phyloP scores from a whole-genome alignment of 1,140 invertebrate genomes.

The Pomacea maculata region DNA sequence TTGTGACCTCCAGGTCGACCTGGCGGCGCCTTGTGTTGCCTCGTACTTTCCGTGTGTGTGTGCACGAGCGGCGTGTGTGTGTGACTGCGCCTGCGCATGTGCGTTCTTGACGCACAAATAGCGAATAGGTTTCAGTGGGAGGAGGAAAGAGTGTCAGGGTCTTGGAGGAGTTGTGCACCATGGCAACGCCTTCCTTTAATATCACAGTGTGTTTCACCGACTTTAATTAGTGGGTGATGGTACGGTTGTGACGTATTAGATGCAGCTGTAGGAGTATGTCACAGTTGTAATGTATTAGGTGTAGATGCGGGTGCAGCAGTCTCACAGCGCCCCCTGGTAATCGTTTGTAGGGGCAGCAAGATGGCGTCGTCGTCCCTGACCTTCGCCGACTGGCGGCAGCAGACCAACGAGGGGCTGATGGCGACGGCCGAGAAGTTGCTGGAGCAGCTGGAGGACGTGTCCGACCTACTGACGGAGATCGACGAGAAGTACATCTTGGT shows the following conservation, averaged over 20 bases:
- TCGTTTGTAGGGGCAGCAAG: neutral
- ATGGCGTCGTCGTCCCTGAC: constrained; percentile 7
- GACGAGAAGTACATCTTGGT: constrained; percentile 51
- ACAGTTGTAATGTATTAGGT: neutral
- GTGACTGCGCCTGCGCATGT: too few species aligned
- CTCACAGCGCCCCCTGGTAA: neutral
- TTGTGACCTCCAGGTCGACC: too few species aligned
- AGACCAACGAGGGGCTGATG: constrained; percentile 39
- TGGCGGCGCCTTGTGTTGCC: too few species aligned
- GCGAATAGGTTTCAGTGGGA: too few species aligned
- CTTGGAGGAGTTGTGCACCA: too few species aligned
- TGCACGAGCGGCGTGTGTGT: too few species aligned
- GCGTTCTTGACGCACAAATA: too few species aligned
- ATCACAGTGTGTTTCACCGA: neutral
- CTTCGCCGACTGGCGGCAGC: constrained; percentile 21
- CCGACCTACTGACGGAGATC: constrained; percentile 48
- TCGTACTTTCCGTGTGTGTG: too few species aligned
- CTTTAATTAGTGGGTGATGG: neutral
- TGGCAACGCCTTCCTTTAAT: too few species aligned
- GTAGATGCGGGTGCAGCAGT: neutral
- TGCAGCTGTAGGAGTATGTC: neutral
- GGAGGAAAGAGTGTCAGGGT: too few species aligned
- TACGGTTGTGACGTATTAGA: neutral
- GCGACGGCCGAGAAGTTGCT: constrained; percentile 51
- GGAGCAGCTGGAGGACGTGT: constrained; percentile 48